Percentiles rank a stretch among this genome's conserved stretches.
phyloP scores from a whole-genome alignment of 2,113 vertebrate genomes.

The chimpanzee (Pan troglodytes) region NHGRI_mPanTro3-v2.1_pri NC_072421.2:86040001-86040500 shows the following conservation, averaged over 20 bases:
- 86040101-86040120: neutral
- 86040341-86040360: neutral
- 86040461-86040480: neutral
- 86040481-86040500: neutral
- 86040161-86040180: constrained; percentile 12
- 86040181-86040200: neutral
- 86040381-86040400: neutral
- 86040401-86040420: neutral
- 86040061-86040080: neutral
- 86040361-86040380: neutral
- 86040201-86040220: neutral
- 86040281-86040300: neutral
- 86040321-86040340: neutral
- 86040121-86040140: neutral
- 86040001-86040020: no score
- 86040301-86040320: neutral
- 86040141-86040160: neutral
- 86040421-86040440: neutral
- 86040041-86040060: constrained; percentile 58
- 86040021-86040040: constrained; percentile 58
- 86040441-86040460: neutral
- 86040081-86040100: constrained; percentile 40
- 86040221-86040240: neutral
- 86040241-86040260: neutral
- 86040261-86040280: neutral